Percentiles rank a stretch among this genome's conserved stretches.
Evolutionary conservation across 2,888 invertebrate species (phyloP).

Genomic region (Phasia obesa): DNA sequence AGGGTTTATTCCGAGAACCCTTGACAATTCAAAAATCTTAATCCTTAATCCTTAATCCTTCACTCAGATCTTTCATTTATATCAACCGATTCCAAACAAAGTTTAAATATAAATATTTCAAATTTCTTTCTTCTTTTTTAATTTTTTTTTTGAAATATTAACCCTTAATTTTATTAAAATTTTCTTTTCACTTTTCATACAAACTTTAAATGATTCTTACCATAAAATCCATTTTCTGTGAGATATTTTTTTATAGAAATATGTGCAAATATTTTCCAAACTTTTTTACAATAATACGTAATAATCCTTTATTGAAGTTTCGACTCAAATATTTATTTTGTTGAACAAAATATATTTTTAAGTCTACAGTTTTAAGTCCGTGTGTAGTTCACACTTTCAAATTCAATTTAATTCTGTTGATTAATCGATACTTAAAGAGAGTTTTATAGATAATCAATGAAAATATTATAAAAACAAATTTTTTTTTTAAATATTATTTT

Average conservation of each 20-base stretch:
- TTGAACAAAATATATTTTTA: neutral
- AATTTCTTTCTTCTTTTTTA: too few species aligned
- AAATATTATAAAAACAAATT: slow-evolving; percentile 24
- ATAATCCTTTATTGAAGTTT: too few species aligned
- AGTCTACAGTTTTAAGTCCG: slow-evolving; percentile 20
- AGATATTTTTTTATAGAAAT: neutral
- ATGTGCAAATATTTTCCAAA: neutral
- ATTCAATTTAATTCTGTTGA: slow-evolving; percentile 44
- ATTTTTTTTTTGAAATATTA: too few species aligned
- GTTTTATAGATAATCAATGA: slow-evolving; percentile 50
- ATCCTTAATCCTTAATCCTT: too few species aligned
- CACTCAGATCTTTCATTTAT: too few species aligned
- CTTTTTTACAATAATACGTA: neutral
- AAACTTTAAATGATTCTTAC: slow-evolving; percentile 25
- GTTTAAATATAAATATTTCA: too few species aligned
- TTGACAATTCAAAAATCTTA: too few species aligned
- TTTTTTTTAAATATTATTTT: slow-evolving; percentile 25
- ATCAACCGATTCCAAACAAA: too few species aligned
- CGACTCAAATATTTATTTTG: too few species aligned
- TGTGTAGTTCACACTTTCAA: slow-evolving; percentile 28
- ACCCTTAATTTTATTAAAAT: neutral
- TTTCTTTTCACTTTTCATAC: neutral
- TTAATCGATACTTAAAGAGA: slow-evolving; percentile 19
- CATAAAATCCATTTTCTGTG: slow-evolving; percentile 36
- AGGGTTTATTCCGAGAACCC: too few species aligned